Evolutionary conservation across 2,113 vertebrate species (phyloP), one percentile per base, ranked within the genome.

Genomic region (Notothenia rossii): DNA sequence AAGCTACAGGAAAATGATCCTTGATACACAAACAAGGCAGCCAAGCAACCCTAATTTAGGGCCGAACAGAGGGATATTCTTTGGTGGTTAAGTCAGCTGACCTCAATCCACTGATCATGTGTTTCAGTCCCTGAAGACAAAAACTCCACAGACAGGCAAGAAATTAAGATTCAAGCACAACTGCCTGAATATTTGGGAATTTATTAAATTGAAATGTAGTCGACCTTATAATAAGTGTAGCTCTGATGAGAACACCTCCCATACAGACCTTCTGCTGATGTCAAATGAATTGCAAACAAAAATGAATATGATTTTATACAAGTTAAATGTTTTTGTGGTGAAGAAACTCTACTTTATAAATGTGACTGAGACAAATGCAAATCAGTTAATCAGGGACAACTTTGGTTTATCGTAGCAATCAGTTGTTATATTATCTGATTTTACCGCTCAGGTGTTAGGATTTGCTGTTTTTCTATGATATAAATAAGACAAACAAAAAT

Each of bases 51-150:
- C 48, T 22, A 40, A 56, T 53, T 50, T 15, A 22, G 11, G 4
- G 12, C 48, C 46, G n/a, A 62, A 81, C 51, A 54, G 29, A n/a
- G 20, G 3, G 49, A 50, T 43, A 56, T 64, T 81, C 58, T 58
- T 58, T 63, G 17, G 17, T 3, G 3, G 67, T 18, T 62, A 73
- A 64, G 77, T 89, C 54, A 65, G 12, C 72, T 62, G 84, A 79
- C 54, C 61, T 59, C 55, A 22, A 58, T 49, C 9, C 49, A 11
- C 48, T 18, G 49, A 75, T 79, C 56, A 72, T 59, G 66, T 43
- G 75, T 49, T 81, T 81, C 43, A 64, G 10, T 64, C 55, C 29
- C 51, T 59, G 43, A 33, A 67, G 55, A 81, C 49, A 40, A 18
- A 61, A 61, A 51, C 0, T 7, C 48, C 36, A n/a, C 0, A 75